Base-by-base conservation (phyloP, 2,888 invertebrate genomes). In the Hoplodrina ambigua region DNA sequence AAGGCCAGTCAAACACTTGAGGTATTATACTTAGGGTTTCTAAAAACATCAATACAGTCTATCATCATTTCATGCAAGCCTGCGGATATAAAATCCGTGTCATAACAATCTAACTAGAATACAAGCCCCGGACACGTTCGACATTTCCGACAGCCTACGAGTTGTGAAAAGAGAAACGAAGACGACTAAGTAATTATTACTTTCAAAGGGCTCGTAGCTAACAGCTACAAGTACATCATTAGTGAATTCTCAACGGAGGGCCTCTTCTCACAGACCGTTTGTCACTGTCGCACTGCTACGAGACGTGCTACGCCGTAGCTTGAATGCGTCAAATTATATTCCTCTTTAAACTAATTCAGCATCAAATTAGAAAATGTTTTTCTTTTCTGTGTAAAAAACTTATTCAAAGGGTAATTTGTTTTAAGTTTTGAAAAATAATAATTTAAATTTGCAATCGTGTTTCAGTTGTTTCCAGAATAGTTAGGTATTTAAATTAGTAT, bases 181-280 rank as follows among this genome's bases (percentile, higher is more conserved):
- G 55, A 55, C 67, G 63, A 56, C 61, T 64, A 76, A 78, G 70
- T 80, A 81, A 82, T 82, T 79, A 78, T 62, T 79, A 81, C 72
- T 72, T 75, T 61, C 57, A 66, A 65, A 66, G 52, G 49, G 63
- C 20, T 65, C 58, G 33, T 37, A 70, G 77, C 63, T 68, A 70
- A 75, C 78, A 61, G 66, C 55, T 72, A 69, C 69, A 67, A 73
- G 73, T 65, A 76, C 80, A 41, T 81, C 81, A 81, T 81, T 82
- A 82, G 76, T 69, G 76, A 72, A 76, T 79, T 60, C 62, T 75
- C 59, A 15, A 69, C 72, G 70, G 59, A 67, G 67, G 63, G 44
- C 15, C 54, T 17, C 62, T 68, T 62, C 69, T 66, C 54, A 58
- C 61, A 62, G 64, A 67, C 58, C 72, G 75, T 84, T 78, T 81